Evolutionary conservation across 2,888 invertebrate genomes (phyloP).

Genomic region (Pristionchus mayeri): DNA sequence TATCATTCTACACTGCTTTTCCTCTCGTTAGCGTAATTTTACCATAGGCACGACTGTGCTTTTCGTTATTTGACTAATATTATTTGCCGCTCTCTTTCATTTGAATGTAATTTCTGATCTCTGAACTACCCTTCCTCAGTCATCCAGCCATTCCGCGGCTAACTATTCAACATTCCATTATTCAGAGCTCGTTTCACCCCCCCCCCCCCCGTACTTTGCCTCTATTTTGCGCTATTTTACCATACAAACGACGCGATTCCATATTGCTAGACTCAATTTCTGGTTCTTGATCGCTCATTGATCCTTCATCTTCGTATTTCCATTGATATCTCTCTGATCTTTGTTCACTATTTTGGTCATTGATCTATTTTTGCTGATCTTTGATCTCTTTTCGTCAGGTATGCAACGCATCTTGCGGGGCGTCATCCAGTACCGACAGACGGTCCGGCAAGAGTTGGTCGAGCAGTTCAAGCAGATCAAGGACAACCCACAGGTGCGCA

Average conservation of each 20-base stretch:
- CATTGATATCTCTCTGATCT: too few relatives aligned
- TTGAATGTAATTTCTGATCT: too few relatives aligned
- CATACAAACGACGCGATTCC: too few relatives aligned
- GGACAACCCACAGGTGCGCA: conserved; percentile 87
- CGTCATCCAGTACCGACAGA: conserved; percentile 89
- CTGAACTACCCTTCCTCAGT: background rate
- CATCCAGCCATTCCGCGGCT: background rate
- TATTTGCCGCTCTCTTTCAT: background rate
- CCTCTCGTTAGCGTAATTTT: background rate
- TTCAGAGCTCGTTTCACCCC: too few relatives aligned
- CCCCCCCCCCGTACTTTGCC: too few relatives aligned
- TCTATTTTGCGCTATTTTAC: too few relatives aligned
- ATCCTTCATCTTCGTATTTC: too few relatives aligned
- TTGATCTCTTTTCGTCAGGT: conserved; percentile 15
- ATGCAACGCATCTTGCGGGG: conserved; percentile 84
- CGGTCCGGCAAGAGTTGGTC: conserved; percentile 84
- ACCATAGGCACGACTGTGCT: background rate
- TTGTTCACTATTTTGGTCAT: background rate
- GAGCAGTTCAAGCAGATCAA: conserved; percentile 90
- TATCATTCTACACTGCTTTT: background rate
- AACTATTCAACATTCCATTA: too few relatives aligned
- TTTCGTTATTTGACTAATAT: too few relatives aligned
- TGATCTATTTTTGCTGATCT: background rate
- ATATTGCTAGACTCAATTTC: too few relatives aligned
- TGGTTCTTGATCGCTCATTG: background rate